Conservation (phyloP, 2,113 vertebrate species). For the Eidolon helvum region DNA sequence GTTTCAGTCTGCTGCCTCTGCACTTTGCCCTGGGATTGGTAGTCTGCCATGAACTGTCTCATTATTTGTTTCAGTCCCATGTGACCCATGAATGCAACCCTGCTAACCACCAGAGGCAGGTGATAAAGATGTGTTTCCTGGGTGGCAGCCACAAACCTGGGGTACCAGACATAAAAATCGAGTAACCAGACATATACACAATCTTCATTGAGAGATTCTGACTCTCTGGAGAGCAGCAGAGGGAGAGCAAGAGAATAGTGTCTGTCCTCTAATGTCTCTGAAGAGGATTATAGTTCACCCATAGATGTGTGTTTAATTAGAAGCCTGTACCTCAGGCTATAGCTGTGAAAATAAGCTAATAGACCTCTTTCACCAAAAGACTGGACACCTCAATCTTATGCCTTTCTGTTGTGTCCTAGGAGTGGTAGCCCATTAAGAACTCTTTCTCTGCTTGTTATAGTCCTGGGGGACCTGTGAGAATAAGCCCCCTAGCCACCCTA, state of each 20-base stretch:
- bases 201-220: not conserved
- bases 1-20: not conserved
- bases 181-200: not conserved
- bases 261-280: not conserved
- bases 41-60: not conserved
- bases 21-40: not conserved
- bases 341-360: not conserved
- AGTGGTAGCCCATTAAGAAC: not conserved
- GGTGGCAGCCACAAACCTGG: not conserved
- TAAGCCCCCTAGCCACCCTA: not conserved
- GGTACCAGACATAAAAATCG: not conserved
- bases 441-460: not conserved
- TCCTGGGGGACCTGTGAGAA: not conserved
- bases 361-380: not conserved
- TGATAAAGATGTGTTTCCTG: not conserved
- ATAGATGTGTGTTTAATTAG: not conserved
- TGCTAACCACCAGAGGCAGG: not conserved
- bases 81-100: not conserved
- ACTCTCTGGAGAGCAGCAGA: not conserved
- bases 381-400: not conserved
- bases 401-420: not conserved
- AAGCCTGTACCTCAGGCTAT: not conserved
- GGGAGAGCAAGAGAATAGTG: not conserved
- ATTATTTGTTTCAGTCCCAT: not conserved
- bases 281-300: not conserved